These are phyloP conservation scores for Tethya wilhelma DNA, from an alignment of 37 sponge, comb jelly and placozoan species.

Conservation along the genomic window DNA sequence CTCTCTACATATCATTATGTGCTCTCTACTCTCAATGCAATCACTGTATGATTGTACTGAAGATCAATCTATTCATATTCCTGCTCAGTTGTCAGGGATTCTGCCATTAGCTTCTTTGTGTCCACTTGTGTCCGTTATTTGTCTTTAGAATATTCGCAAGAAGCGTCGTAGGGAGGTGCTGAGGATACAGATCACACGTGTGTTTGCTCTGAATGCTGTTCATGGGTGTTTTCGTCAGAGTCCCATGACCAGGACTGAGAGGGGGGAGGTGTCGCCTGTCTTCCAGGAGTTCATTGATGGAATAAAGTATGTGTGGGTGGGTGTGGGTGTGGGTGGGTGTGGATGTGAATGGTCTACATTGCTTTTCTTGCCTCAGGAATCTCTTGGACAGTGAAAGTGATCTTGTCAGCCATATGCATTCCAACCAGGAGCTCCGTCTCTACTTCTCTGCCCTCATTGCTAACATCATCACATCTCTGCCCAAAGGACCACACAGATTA, in stretches of 20 bases:
- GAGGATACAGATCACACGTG: constrained; percentile 75
- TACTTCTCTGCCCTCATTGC: constrained; percentile 69
- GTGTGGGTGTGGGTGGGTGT: background rate
- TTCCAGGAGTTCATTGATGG: constrained; percentile 81
- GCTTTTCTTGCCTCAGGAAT: constrained; percentile 27
- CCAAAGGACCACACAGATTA: constrained; percentile 40
- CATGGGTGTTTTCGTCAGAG: constrained; percentile 80
- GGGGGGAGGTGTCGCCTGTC: constrained; percentile 44
- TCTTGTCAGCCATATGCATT: constrained; percentile 24
- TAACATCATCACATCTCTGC: constrained; percentile 68
- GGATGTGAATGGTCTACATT: background rate
- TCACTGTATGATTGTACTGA: too few species aligned
- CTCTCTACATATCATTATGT: too few species aligned
- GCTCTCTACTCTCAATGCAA: too few species aligned
- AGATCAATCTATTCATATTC: too few species aligned
- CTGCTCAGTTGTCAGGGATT: too few species aligned
- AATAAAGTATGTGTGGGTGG: constrained; percentile 56
- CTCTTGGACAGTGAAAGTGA: constrained; percentile 75
- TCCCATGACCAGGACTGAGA: constrained; percentile 59
- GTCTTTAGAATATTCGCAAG: constrained; percentile 22
- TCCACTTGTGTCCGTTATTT: background rate
- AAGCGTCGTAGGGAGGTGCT: constrained; percentile 53
- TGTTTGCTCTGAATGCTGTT: constrained; percentile 81
- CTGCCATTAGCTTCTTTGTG: background rate
- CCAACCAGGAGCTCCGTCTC: constrained; percentile 58